These are phyloP conservation scores for Alloplasta piceator DNA, from an alignment of 2,888 invertebrate species.

Conservation along the genomic window DNA sequence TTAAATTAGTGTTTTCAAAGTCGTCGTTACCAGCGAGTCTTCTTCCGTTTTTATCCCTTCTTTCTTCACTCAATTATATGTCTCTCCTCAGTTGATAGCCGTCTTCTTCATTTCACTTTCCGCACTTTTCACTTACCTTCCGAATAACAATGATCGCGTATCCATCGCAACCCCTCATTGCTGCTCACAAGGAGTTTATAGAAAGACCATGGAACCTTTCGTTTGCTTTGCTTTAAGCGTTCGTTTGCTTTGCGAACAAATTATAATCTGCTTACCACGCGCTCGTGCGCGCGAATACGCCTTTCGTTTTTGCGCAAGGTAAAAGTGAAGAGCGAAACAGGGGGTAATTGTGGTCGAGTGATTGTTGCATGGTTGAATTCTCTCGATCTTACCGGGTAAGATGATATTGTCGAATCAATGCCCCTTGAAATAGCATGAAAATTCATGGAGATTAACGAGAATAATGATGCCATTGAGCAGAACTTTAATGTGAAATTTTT, in stretches of 20 bases:
- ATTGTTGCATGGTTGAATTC: conserved; percentile 37
- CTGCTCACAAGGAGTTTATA: conserved; percentile 35
- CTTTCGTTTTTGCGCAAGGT: conserved; percentile 14
- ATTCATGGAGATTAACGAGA: background rate
- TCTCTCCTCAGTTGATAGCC: conserved; percentile 8
- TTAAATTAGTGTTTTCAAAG: conserved; percentile 64
- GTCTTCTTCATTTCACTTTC: conserved; percentile 29
- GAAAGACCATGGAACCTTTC: conserved; percentile 28
- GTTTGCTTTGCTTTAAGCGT: too few relatives aligned
- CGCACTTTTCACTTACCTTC: conserved; percentile 15
- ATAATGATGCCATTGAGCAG: too few relatives aligned
- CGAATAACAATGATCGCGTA: conserved; percentile 68
- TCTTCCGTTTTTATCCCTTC: background rate
- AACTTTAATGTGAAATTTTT: too few relatives aligned
- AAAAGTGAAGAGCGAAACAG: conserved; percentile 12
- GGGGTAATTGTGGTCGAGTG: conserved; percentile 50
- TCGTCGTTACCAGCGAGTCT: conserved; percentile 52
- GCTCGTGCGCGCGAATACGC: conserved; percentile 56
- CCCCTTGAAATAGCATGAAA: background rate
- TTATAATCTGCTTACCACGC: conserved; percentile 71
- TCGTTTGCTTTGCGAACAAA: conserved; percentile 67
- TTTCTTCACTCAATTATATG: conserved; percentile 5
- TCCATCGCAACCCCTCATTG: conserved; percentile 62
- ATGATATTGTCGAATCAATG: background rate
- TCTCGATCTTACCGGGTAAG: background rate